phyloP scores from a whole-genome alignment of 2,113 vertebrate species.

The Callionymus lyra region DNA sequence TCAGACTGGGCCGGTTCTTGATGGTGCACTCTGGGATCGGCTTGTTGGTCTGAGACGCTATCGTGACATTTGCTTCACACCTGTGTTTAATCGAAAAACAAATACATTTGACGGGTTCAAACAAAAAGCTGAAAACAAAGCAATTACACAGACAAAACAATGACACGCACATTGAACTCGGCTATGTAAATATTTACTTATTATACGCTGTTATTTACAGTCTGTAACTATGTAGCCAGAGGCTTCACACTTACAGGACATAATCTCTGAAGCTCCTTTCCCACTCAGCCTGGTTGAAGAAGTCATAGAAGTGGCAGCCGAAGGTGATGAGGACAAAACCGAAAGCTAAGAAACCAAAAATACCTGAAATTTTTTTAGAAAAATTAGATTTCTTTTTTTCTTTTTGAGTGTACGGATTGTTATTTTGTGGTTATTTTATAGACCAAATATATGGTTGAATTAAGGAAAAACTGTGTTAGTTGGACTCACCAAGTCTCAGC shows the following conservation, averaged over 20 bases:
- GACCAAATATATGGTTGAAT: too few species aligned
- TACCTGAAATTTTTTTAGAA: conserved; percentile 62
- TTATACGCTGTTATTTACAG: too few species aligned
- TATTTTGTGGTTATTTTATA: too few species aligned
- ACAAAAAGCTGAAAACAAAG: too few species aligned
- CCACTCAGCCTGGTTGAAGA: conserved; percentile 98
- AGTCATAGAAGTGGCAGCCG: conserved; percentile 96
- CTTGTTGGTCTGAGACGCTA: conserved; percentile 90
- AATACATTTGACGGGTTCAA: too few species aligned
- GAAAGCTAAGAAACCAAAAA: conserved; percentile 93
- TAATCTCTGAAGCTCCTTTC: conserved; percentile 96
- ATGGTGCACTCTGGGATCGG: conserved; percentile 90
- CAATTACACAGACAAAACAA: too few species aligned
- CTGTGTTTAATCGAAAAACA: conserved; percentile 62
- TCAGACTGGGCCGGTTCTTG: conserved; percentile 89
- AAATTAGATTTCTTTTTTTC: not conserved
- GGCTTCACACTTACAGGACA: conserved; percentile 76
- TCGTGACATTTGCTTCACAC: conserved; percentile 95
- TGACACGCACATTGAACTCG: too few species aligned
- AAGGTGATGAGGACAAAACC: conserved; percentile 96
- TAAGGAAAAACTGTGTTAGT: not conserved
- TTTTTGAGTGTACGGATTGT: too few species aligned
- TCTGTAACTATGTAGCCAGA: too few species aligned
- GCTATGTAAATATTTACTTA: too few species aligned
- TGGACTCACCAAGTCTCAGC: conserved; percentile 83